These are phyloP conservation scores for Anarhynchus alexandrinus DNA, from an alignment of 2,113 vertebrate species.

Conservation along the genomic window DNA sequence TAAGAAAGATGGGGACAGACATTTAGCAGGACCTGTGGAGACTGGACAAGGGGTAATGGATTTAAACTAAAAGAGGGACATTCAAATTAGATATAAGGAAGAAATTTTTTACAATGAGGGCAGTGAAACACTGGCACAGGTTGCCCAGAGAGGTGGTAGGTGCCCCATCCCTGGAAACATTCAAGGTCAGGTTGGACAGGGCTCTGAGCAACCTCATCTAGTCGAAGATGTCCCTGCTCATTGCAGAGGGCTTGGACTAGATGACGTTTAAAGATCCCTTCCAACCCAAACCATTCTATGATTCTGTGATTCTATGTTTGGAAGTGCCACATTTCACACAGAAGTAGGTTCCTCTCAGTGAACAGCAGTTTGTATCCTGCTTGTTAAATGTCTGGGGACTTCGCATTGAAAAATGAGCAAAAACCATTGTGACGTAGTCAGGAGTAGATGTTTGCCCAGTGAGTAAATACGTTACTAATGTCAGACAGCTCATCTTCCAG, in stretches of 20 bases:
- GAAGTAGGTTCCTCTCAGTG: neutral
- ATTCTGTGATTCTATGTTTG: neutral
- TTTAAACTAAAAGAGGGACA: neutral
- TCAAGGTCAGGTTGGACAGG: rapidly evolving
- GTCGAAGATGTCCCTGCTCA: neutral
- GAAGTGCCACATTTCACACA: neutral
- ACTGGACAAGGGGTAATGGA: neutral
- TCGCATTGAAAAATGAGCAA: neutral
- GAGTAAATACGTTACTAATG: neutral
- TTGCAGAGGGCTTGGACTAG: neutral
- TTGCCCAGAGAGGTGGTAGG: neutral
- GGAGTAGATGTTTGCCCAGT: neutral
- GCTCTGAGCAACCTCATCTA: neutral
- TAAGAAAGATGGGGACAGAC: neutral
- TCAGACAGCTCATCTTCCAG: neutral
- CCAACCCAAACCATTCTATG: neutral
- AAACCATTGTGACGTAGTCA: neutral
- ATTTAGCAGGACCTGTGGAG: neutral
- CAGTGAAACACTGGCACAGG: neutral
- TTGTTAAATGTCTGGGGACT: neutral
- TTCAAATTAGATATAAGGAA: neutral
- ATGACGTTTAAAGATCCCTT: neutral
- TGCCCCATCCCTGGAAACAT: neutral
- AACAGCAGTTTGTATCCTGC: neutral
- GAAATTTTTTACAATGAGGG: neutral